Conservation (phyloP, 2,888 invertebrate species). For the Erebia palarica region DNA sequence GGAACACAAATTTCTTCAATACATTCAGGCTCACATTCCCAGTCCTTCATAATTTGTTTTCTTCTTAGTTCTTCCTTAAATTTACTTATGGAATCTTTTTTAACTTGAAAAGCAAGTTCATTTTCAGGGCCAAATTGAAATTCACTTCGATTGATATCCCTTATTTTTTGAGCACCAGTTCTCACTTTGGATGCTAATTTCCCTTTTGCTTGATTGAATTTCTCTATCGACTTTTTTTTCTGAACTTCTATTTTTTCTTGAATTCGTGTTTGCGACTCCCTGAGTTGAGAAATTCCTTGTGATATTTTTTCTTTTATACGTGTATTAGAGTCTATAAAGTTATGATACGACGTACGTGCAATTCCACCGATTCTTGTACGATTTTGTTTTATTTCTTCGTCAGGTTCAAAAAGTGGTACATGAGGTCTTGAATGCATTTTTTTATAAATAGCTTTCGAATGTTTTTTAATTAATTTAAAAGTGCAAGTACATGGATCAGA, state of each 20-base stretch:
- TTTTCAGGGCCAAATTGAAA: conserved; percentile 24
- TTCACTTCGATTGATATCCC: conserved; percentile 9
- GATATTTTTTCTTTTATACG: conserved; percentile 42
- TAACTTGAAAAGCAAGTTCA: conserved; percentile 43
- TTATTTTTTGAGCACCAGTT: conserved; percentile 20
- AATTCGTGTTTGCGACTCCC: conserved; percentile 40
- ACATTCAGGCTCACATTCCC: conserved; percentile 48
- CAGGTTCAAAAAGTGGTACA: conserved; percentile 24
- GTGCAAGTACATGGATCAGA: conserved; percentile 63
- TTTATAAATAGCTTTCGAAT: conserved; percentile 42
- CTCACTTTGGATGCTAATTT: conserved; percentile 39
- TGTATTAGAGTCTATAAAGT: conserved; percentile 45
- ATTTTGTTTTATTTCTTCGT: conserved; percentile 34
- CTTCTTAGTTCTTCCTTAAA: conserved; percentile 49
- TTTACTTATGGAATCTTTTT: conserved; percentile 54
- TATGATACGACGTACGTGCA: conserved; percentile 44
- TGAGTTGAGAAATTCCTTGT: conserved; percentile 43
- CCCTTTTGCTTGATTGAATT: conserved; percentile 41
- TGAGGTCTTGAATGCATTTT: conserved; percentile 38
- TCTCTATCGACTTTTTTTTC: conserved; percentile 38
- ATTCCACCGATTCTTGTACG: conserved; percentile 29
- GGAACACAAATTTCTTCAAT: conserved; percentile 46
- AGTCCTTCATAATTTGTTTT: conserved; percentile 46
- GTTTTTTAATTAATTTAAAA: conserved; percentile 45
- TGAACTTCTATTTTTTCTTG: conserved; percentile 37